phyloP scores from a whole-genome alignment of 92 coral and sea anemone genomes.

The Palythoa caribaeorum region DNA sequence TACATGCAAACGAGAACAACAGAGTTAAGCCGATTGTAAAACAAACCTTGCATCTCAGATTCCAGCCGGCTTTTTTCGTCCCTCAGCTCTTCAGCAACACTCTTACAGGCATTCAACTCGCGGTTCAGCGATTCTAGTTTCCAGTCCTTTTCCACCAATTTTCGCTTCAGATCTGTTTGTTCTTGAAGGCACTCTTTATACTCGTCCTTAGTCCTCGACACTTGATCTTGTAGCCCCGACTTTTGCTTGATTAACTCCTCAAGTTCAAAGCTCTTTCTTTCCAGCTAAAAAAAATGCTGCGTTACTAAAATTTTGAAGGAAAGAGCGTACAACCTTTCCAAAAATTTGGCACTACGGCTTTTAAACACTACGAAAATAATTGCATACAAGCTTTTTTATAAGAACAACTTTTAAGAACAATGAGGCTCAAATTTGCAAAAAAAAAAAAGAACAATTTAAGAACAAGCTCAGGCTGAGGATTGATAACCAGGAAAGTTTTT shows the following conservation, averaged over 20 bases:
- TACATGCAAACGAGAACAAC: no score
- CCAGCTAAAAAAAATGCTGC: background rate
- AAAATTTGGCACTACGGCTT: no score
- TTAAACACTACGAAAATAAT: no score
- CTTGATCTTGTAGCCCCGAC: constrained; percentile 31
- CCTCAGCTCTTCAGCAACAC: background rate
- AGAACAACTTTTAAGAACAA: no score
- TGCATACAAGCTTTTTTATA: no score
- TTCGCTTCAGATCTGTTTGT: constrained; percentile 32
- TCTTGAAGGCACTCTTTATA: constrained; percentile 22
- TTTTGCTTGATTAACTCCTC: constrained; percentile 29
- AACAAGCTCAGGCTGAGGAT: no score
- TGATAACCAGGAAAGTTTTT: no score
- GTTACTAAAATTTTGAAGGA: no score
- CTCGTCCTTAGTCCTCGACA: constrained; percentile 6
- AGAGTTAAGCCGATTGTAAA: no score
- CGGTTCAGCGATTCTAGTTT: constrained; percentile 29
- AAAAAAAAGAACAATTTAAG: no score
- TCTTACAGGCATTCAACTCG: constrained; percentile 10
- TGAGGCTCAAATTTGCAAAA: no score
- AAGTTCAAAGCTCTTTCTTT: constrained; percentile 21
- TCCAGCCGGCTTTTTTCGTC: constrained; percentile 13
- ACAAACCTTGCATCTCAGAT: constrained; percentile 28
- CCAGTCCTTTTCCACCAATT: constrained; percentile 43
- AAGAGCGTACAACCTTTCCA: no score